A percentile compares a stretch with the other conserved stretches of the same genome.
Evolutionary conservation across 2,113 vertebrate genomes (phyloP).

Genomic region (Acanthochromis polyacanthus): DNA sequence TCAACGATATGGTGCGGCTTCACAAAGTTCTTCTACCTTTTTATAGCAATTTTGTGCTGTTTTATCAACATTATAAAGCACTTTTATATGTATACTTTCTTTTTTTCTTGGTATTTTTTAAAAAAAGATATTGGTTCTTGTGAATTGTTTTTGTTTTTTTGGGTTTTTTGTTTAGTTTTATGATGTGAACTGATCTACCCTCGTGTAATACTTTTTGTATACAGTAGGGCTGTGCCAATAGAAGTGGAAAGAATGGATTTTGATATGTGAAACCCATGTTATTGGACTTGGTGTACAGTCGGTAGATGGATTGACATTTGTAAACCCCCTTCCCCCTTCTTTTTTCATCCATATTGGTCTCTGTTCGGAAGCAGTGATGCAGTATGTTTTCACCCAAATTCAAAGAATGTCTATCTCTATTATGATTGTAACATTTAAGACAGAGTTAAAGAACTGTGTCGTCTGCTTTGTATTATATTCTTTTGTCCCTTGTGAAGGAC

Average conservation of each 20-base stretch:
- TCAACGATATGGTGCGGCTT: slow-evolving; percentile 86
- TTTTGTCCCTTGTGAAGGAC: slow-evolving; percentile 68
- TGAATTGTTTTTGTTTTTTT: slow-evolving; percentile 80
- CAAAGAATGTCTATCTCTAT: slow-evolving; percentile 70
- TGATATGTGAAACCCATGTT: slow-evolving; percentile 77
- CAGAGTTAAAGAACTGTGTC: slow-evolving; percentile 49
- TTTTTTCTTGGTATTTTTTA: slow-evolving; percentile 72
- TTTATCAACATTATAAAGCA: slow-evolving; percentile 87
- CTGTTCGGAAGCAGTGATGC: slow-evolving; percentile 60
- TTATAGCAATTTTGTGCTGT: slow-evolving; percentile 88
- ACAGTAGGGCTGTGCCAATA: slow-evolving; percentile 90
- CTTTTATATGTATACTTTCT: slow-evolving; percentile 85
- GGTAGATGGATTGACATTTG: slow-evolving; percentile 71
- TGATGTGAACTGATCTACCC: slow-evolving; percentile 88
- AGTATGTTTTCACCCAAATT: slow-evolving; percentile 54
- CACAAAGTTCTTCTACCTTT: slow-evolving; percentile 88
- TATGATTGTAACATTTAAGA: slow-evolving; percentile 64
- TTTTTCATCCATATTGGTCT: slow-evolving; percentile 47
- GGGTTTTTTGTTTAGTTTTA: slow-evolving; percentile 80
- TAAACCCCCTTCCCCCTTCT: slow-evolving; percentile 24
- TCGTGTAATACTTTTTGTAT: slow-evolving; percentile 88
- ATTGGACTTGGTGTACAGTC: slow-evolving; percentile 74
- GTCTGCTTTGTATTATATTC: slow-evolving; percentile 55
- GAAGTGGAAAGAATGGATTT: slow-evolving; percentile 81
- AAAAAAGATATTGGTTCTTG: slow-evolving; percentile 73